These are phyloP conservation scores for Aphis craccivora DNA, from an alignment of 1,140 invertebrate species.

Conservation along the genomic window DNA sequence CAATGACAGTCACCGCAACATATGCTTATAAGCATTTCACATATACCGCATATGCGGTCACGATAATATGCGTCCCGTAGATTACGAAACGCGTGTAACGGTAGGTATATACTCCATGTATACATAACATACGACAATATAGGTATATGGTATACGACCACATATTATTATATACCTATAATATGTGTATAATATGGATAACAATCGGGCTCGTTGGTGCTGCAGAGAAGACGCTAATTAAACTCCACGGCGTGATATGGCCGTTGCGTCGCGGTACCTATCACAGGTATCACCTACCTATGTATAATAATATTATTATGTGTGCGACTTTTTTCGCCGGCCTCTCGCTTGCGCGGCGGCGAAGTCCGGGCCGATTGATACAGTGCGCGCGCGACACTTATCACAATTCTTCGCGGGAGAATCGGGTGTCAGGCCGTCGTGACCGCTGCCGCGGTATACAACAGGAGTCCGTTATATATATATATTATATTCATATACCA, in stretches of 20 bases:
- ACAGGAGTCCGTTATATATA: not conserved
- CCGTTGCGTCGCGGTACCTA: not conserved
- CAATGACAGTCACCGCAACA: not conserved
- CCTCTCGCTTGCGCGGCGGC: not conserved
- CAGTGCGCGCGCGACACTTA: conserved; percentile 16
- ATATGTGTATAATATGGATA: conserved; percentile 2
- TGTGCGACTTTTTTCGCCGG: not conserved
- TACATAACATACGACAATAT: not conserved
- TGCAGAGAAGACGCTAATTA: conserved; percentile 51
- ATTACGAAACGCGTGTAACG: conserved; percentile 30
- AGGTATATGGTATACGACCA: not conserved
- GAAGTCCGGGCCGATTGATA: not conserved
- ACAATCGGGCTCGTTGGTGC: not conserved
- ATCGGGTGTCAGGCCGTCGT: conserved; percentile 29
- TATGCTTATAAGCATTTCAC: not conserved
- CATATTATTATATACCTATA: too few relatives aligned
- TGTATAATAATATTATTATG: not conserved
- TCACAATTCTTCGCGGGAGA: not conserved
- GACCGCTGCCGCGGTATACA: conserved; percentile 6
- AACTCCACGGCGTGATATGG: not conserved
- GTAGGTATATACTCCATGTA: not conserved
- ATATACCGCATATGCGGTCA: not conserved
- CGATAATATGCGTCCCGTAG: not conserved
- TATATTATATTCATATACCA: not conserved
- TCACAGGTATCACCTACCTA: not conserved